phyloP scores from a whole-genome alignment of 2,113 vertebrate genomes.

The Anoplopoma fimbria region DNA sequence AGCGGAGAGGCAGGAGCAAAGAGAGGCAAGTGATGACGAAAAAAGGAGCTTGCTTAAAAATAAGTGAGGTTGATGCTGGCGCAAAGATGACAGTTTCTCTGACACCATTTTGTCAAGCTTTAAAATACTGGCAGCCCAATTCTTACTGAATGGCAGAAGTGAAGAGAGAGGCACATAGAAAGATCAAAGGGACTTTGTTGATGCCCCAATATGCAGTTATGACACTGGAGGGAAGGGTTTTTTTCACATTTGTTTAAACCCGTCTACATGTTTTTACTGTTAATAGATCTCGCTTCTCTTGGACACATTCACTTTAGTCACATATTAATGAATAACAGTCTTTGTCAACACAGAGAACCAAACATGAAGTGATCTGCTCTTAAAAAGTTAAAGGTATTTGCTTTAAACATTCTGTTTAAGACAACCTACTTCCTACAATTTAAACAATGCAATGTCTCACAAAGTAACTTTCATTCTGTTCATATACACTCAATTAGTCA shows the following conservation, averaged over 20 bases:
- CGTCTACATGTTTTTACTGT: background rate
- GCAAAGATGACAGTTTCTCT: slow-evolving; percentile 42
- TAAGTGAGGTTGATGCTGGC: slow-evolving; percentile 26
- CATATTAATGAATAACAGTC: slow-evolving; percentile 1
- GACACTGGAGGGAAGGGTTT: background rate
- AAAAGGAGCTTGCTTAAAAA: slow-evolving; percentile 10
- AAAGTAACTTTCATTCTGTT: background rate
- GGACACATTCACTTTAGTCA: background rate
- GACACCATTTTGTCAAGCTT: slow-evolving; percentile 26
- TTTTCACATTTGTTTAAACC: slow-evolving; percentile 7
- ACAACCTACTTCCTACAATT: background rate
- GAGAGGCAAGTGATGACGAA: background rate
- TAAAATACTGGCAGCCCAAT: slow-evolving; percentile 27
- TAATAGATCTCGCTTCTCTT: background rate
- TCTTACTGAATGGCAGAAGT: slow-evolving; percentile 1
- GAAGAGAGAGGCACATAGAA: background rate
- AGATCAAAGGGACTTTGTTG: slow-evolving; percentile 27
- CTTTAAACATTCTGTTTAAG: background rate
- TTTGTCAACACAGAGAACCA: background rate
- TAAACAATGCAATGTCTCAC: background rate
- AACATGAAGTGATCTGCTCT: background rate
- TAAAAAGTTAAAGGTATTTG: background rate
- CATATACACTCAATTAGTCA: background rate
- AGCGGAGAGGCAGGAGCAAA: background rate
- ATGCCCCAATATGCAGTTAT: slow-evolving; percentile 9